These are phyloP conservation scores for Mizuhopecten yessoensis DNA, from an alignment of 1,140 invertebrate species.

Conservation along the genomic window DNA sequence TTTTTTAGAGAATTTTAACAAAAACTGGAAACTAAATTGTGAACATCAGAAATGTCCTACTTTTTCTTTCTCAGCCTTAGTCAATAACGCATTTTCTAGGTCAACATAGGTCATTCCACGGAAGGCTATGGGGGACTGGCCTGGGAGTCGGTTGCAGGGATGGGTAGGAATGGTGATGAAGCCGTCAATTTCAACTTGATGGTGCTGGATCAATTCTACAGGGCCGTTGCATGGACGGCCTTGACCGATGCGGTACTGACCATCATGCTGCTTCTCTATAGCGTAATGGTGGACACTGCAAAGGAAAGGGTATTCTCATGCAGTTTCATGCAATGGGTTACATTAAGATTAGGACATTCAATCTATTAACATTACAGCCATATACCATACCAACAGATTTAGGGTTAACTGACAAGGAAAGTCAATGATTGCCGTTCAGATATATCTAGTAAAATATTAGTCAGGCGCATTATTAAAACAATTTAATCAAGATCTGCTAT, in stretches of 20 bases:
- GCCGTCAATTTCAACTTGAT: conserved; percentile 76
- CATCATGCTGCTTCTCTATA: conserved; percentile 82
- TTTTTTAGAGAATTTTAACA: too few species aligned
- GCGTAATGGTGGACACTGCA: conserved; percentile 82
- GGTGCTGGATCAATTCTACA: conserved; percentile 81
- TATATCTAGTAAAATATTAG: too few species aligned
- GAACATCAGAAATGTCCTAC: neutral
- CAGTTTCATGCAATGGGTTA: neutral
- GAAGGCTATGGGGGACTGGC: conserved; percentile 82
- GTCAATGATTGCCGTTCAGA: too few species aligned
- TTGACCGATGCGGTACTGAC: conserved; percentile 79
- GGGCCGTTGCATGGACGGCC: conserved; percentile 80
- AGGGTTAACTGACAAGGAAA: too few species aligned
- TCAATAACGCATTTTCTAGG: conserved; percentile 80
- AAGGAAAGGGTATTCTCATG: neutral
- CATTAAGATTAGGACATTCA: too few species aligned
- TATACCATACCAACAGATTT: too few species aligned
- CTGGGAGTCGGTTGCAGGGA: conserved; percentile 80
- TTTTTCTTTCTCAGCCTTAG: conserved; percentile 78
- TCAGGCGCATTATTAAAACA: too few species aligned
- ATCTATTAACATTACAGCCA: too few species aligned
- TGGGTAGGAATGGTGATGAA: conserved; percentile 79
- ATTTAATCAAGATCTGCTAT: too few species aligned
- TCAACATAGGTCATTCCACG: conserved; percentile 83
- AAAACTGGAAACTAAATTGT: neutral